Base-by-base conservation (phyloP, 2,888 invertebrate species). In the Protula sp. region DNA sequence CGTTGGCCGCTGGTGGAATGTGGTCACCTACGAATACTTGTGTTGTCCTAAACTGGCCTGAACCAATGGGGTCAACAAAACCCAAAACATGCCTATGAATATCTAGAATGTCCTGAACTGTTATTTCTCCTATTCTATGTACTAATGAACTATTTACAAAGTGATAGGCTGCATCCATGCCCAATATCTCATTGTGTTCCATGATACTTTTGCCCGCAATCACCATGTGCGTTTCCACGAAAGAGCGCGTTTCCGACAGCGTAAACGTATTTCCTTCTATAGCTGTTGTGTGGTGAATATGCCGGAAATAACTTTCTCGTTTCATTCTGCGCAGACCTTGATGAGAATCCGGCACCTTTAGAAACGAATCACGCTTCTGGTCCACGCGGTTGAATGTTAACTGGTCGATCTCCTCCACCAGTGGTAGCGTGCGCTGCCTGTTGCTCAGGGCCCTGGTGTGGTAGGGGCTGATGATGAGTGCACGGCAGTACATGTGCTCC, bases 231-330 rank as follows among this genome's bases (percentile, higher is more conserved):
- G 95, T 97, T 82, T 98, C 97, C 27, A 98, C 84, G 63, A 98
- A 88, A 60, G 90, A 90, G 67, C 94, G 85, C 0, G 97, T 92
- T 80, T 98, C 93, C 27, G 90, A 88, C 48, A 98, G 83, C 2
- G 92, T 90, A 89, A 99, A 91, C 0, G 97, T 97, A 77, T 98
- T 98, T 0, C 97, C 97, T 83, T 98, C 98, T 67, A 98, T 94
- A 28, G 92, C 97, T 26, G 94, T 94, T 0, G 95, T 94, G 76
- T 98, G 97, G 81, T 95, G 94, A 64, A 98, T 93, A 77, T 97
- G 94, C 68, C 84, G 82, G 79, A 93, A 95, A 80, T 95, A 98
- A 1, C 93, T 93, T 81, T 97, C 95, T 76, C 91, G 91, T 75
- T 94, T 94, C 2, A 93, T 90, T 72, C 92, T 86, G 56, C 91